A percentile compares a stretch with the other conserved stretches of the same genome.
Conservation (phyloP, 2,797 vertebrate species). For the Enteromius trimaculatus region DNA sequence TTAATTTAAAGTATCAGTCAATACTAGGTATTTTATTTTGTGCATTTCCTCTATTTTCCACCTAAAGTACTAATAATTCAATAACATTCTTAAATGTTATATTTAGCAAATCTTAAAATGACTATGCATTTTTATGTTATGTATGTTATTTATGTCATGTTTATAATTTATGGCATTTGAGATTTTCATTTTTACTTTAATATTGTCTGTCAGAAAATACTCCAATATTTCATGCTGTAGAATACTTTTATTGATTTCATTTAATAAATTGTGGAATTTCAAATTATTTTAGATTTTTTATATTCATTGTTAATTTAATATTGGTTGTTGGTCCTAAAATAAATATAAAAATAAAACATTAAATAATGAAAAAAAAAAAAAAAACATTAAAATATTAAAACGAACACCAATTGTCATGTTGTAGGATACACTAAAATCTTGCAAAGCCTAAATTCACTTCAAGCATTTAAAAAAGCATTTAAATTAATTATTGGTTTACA, state of each 20-base stretch:
- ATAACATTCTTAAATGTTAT: background rate
- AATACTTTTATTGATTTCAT: background rate
- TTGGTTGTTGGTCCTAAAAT: background rate
- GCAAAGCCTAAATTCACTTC: background rate
- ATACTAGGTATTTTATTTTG: background rate
- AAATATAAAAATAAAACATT: background rate
- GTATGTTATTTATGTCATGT: too few relatives aligned
- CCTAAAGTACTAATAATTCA: background rate
- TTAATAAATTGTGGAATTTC: background rate
- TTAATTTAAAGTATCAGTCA: background rate
- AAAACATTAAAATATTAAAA: background rate
- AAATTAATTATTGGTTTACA: background rate
- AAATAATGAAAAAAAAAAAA: background rate
- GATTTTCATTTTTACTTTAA: background rate
- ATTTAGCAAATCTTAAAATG: background rate
- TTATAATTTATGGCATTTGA: too few relatives aligned
- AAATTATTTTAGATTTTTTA: background rate
- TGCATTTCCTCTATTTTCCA: background rate
- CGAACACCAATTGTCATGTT: background rate
- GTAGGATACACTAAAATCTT: background rate
- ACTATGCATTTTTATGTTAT: background rate
- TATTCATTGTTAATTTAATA: background rate
- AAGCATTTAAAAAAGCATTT: background rate
- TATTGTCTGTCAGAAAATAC: background rate
- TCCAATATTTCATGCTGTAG: background rate